These are phyloP conservation scores for Pandemis cinnamomeana DNA, from an alignment of 2,888 invertebrate species.

Conservation along the genomic window DNA sequence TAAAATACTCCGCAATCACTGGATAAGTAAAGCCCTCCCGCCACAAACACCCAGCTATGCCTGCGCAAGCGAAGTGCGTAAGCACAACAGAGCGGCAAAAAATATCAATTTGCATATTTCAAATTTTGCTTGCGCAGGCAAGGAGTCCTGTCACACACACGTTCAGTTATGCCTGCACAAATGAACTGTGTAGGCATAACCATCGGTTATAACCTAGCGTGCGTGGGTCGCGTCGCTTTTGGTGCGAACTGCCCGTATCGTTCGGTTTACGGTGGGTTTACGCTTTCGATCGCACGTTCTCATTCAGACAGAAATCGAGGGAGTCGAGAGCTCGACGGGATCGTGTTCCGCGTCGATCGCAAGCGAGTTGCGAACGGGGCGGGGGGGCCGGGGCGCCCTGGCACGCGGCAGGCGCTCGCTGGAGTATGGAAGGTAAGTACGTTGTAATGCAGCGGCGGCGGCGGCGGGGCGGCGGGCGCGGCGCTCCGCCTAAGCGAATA, in stretches of 20 bases:
- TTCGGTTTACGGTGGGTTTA: not conserved
- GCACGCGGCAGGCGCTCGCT: conserved; percentile 48
- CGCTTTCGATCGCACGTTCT: not conserved
- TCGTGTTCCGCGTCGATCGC: not conserved
- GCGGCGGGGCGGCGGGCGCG: conserved; percentile 56
- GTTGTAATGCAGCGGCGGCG: conserved; percentile 63
- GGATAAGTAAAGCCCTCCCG: too few relatives aligned
- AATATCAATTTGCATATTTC: too few relatives aligned
- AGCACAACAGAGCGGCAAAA: too few relatives aligned
- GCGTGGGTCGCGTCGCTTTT: not conserved
- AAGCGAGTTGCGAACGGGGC: not conserved
- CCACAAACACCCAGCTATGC: too few relatives aligned
- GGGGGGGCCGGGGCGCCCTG: conserved; percentile 13
- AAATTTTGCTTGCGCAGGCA: too few relatives aligned
- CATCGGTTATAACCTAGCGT: too few relatives aligned
- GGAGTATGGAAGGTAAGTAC: conserved; percentile 71
- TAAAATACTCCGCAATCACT: too few relatives aligned
- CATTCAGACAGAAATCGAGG: not conserved
- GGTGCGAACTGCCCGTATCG: not conserved
- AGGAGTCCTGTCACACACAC: too few relatives aligned
- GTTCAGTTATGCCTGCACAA: too few relatives aligned
- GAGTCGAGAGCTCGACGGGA: not conserved
- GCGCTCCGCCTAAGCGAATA: conserved; percentile 57
- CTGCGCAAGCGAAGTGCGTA: too few relatives aligned
- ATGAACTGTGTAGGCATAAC: too few relatives aligned